Percentiles rank a stretch among this genome's conserved stretches.
Evolutionary conservation across 2,113 vertebrate species (phyloP).

Genomic region (Lycaon pictus): DNA sequence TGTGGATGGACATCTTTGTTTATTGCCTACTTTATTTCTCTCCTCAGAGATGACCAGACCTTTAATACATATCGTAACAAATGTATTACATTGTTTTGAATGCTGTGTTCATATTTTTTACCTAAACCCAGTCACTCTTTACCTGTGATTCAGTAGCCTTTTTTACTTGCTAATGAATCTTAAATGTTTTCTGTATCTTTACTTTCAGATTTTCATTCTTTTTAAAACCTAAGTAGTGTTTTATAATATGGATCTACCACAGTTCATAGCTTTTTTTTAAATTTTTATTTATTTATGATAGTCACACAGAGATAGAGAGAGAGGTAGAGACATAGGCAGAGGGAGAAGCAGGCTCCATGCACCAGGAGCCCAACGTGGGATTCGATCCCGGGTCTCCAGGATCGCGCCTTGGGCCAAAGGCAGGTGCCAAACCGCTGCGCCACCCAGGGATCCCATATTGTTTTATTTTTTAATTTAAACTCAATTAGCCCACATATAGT

Average conservation of each 20-base stretch:
- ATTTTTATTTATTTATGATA: too few species aligned
- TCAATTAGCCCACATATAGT: too few species aligned
- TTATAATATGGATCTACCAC: accelerated
- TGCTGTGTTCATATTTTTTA: accelerated
- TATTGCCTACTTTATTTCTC: neutral
- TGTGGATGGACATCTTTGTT: neutral
- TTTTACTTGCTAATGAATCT: neutral
- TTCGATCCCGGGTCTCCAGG: too few species aligned
- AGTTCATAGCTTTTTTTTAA: neutral
- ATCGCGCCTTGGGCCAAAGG: too few species aligned
- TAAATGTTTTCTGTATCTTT: neutral
- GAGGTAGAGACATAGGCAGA: too few species aligned
- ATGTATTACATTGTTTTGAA: neutral
- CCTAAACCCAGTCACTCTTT: neutral
- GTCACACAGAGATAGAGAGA: too few species aligned
- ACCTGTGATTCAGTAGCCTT: neutral
- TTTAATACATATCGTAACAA: neutral
- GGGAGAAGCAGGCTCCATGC: too few species aligned
- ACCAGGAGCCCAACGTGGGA: too few species aligned
- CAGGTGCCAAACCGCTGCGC: too few species aligned
- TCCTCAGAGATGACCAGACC: neutral
- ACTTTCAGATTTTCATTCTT: neutral
- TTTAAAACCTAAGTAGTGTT: neutral
- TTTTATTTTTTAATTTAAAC: neutral
- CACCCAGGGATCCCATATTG: neutral